Evolutionary conservation across 2,888 invertebrate species (phyloP).

Genomic region (Dryadula phaetusa): DNA sequence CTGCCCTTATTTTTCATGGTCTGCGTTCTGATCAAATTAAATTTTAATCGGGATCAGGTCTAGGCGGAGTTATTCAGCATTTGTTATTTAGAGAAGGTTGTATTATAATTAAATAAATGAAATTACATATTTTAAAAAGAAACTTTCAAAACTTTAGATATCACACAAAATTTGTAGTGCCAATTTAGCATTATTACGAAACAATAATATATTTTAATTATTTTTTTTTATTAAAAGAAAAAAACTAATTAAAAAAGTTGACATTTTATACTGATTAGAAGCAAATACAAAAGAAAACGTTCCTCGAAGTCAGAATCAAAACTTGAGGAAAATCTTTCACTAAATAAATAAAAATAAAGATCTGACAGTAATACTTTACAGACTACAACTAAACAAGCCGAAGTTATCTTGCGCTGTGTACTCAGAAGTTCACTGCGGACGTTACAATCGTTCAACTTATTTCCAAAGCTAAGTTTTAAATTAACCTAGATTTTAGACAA

Average conservation of each 20-base stretch:
- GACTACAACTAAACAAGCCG: conserved; percentile 1
- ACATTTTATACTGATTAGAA: not conserved
- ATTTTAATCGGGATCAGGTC: conserved; percentile 59
- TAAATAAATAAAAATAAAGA: conserved; percentile 21
- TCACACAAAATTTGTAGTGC: too few relatives aligned
- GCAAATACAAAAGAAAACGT: not conserved
- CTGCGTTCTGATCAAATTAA: conserved; percentile 65
- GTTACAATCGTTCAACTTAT: conserved; percentile 1
- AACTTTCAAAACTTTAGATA: too few relatives aligned
- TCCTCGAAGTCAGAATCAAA: not conserved
- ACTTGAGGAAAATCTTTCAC: not conserved
- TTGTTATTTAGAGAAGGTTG: conserved; percentile 29
- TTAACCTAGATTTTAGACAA: not conserved
- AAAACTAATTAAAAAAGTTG: not conserved
- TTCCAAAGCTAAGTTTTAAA: not conserved
- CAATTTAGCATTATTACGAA: too few relatives aligned
- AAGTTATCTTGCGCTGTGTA: conserved; percentile 15
- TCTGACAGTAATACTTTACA: conserved; percentile 3
- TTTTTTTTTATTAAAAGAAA: too few relatives aligned
- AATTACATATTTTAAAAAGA: too few relatives aligned
- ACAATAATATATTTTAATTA: too few relatives aligned
- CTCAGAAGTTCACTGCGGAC: conserved; percentile 10
- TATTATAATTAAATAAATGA: conserved; percentile 1
- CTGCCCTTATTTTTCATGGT: conserved; percentile 51
- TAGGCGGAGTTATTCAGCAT: conserved; percentile 48